Conservation (phyloP, 92 coral and sea anemone genomes). For the Epizoanthus stellaris region DNA sequence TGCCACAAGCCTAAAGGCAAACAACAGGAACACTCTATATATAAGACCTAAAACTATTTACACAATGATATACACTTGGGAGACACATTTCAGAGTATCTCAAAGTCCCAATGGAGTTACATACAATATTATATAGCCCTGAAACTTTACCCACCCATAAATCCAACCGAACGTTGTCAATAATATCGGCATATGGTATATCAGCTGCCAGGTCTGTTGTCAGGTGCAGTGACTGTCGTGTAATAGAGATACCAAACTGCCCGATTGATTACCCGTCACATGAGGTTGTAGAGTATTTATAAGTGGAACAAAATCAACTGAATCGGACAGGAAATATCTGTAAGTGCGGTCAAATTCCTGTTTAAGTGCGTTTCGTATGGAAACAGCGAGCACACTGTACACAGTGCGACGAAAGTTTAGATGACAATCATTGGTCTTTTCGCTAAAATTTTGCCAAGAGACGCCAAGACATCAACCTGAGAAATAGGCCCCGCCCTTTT, state of each 20-base stretch:
- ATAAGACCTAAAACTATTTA: too few relatives aligned
- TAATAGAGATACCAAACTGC: not conserved
- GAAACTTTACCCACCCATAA: too few relatives aligned
- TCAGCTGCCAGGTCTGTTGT: too few relatives aligned
- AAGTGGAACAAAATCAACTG: not conserved
- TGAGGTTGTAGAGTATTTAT: not conserved
- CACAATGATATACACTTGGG: too few relatives aligned
- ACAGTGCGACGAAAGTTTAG: not conserved
- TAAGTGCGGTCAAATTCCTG: not conserved
- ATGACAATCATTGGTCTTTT: not conserved
- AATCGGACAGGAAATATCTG: not conserved
- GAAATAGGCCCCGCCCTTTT: conserved; percentile 30
- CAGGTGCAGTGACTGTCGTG: too few relatives aligned
- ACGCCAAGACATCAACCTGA: conserved; percentile 4
- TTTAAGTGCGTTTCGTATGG: not conserved
- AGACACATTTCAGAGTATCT: too few relatives aligned
- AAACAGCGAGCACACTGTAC: not conserved
- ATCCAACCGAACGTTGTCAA: too few relatives aligned
- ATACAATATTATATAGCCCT: too few relatives aligned
- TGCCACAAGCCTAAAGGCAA: too few relatives aligned
- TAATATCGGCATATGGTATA: too few relatives aligned
- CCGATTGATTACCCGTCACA: not conserved
- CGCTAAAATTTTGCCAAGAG: not conserved
- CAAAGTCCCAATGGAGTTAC: too few relatives aligned
- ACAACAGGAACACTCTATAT: too few relatives aligned